Evolutionary conservation across 2,113 vertebrate genomes (phyloP).

Genomic region (Erpornis zantholeuca): DNA sequence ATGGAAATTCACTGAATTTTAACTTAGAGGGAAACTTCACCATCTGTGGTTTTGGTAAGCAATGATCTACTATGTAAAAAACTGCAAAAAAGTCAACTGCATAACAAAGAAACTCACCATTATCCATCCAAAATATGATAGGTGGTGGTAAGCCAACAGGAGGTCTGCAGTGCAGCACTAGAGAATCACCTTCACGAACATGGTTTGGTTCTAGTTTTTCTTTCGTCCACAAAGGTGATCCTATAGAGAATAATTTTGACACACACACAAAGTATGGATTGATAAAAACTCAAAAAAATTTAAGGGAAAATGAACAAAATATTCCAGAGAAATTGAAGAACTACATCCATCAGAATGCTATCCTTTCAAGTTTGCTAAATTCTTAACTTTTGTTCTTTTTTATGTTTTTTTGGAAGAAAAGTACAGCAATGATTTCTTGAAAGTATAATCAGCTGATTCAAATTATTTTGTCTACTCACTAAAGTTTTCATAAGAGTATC

Average conservation of each 20-base stretch:
- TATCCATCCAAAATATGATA: conserved; percentile 99
- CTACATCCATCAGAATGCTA: not conserved
- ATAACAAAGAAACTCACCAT: conserved; percentile 79
- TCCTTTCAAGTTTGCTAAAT: not conserved
- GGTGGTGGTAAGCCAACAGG: conserved; percentile 92
- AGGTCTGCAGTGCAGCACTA: conserved; percentile 89
- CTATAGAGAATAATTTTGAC: conserved; percentile 66
- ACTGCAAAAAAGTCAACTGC: not conserved
- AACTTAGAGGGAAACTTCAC: not conserved
- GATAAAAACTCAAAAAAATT: not conserved
- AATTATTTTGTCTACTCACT: not conserved
- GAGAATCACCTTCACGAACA: conserved; percentile 82
- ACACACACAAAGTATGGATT: not conserved
- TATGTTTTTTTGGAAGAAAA: not conserved
- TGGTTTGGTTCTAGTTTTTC: conserved; percentile 86
- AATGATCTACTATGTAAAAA: not conserved
- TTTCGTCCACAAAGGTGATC: conserved; percentile 96
- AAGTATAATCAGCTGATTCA: not conserved
- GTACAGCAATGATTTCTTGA: not conserved
- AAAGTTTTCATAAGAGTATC: not conserved
- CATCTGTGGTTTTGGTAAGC: not conserved
- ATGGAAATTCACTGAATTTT: not conserved
- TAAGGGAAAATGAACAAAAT: not conserved
- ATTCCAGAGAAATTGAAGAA: not conserved
- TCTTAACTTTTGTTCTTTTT: not conserved